Evolutionary conservation across 2,888 invertebrate species (phyloP), one percentile per base, ranked within the genome.

Genomic region (Ormia ochracea): DNA sequence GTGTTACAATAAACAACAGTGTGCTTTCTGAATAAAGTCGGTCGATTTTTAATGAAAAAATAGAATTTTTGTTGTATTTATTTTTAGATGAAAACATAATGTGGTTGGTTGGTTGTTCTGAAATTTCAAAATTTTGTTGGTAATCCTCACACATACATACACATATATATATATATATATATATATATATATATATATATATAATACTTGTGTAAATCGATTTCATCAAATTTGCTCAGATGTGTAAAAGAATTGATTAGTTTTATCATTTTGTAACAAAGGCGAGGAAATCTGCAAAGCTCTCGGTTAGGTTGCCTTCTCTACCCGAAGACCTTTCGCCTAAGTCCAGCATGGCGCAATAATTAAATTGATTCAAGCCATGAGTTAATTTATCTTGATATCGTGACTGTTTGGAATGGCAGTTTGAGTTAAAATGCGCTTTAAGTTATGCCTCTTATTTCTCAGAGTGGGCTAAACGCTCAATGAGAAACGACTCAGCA

Each of bases 1-100:
- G 80, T 76, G 63, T 80, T 80, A 80, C 80, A 80, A 80, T 80
- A 76, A 80, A 72, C 68, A 80, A 48, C 69, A 69, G 58, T 52
- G 43, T 76, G 76, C 76, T 66, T 76, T 70, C 72, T 45, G 72
- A 73, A 17, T 73, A 73, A 80, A 80, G 76, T 80, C 80, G 80
- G 80, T 80, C 80, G 80, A 73, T 73, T 68, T 76, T 58, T 70
- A 63, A 69, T 56, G 41, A 28, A 72, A 28, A 38, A 17, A 36
- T 41, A 61, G 48, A 45, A 36, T 17, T 50, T 21, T 65, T 56
- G 38, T 52, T 73, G 36, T n/a, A 78, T 63, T 61, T 79, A 80
- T 80, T 80, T 73, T 63, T 80, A 76, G 80, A 50, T 38, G 23
- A 56, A 61, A 66, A 54, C 61, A 72, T 80, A 75, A 66, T 75